Conservation (phyloP, 2,888 invertebrate genomes). For the Gonocerus acuteangulatus region DNA sequence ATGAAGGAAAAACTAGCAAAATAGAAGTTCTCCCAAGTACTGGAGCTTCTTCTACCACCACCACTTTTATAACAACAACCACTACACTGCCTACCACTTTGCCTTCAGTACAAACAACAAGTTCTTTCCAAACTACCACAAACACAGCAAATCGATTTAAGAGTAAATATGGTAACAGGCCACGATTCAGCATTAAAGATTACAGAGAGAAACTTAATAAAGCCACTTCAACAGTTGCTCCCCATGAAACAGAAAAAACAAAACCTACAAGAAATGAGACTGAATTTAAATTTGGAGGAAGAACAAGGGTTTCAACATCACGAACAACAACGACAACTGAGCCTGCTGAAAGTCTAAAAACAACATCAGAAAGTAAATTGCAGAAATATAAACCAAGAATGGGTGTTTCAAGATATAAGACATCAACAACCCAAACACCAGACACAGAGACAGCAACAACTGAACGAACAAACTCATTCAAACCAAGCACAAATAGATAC, state of each 20-base stretch:
- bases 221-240: constrained; percentile 44
- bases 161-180: constrained; percentile 44
- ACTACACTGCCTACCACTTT: constrained; percentile 38
- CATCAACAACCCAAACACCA: constrained; percentile 32
- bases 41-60: constrained; percentile 15
- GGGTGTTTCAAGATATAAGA: constrained; percentile 35
- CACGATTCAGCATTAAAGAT: constrained; percentile 68
- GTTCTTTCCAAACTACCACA: constrained; percentile 20
- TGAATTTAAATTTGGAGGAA: constrained; percentile 44
- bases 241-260: constrained; percentile 36
- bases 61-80: constrained; percentile 33
- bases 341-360: constrained; percentile 45
- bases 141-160: constrained; percentile 31
- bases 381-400: constrained; percentile 36
- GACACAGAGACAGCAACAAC: constrained; percentile 35
- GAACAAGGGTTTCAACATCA: constrained; percentile 35
- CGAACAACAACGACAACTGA: constrained; percentile 45
- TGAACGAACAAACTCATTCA: constrained; percentile 36
- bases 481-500: constrained; percentile 34
- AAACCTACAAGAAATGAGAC: constrained; percentile 42
- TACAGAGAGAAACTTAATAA: constrained; percentile 45
- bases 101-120: constrained; percentile 29
- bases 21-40: neutral
- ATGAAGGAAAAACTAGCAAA: neutral
- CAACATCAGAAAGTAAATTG: constrained; percentile 43